A percentile compares a stretch with the other conserved stretches of the same genome.
phyloP scores from a whole-genome alignment of 1,140 invertebrate genomes.

The Drosophila lacteicornis region DNA sequence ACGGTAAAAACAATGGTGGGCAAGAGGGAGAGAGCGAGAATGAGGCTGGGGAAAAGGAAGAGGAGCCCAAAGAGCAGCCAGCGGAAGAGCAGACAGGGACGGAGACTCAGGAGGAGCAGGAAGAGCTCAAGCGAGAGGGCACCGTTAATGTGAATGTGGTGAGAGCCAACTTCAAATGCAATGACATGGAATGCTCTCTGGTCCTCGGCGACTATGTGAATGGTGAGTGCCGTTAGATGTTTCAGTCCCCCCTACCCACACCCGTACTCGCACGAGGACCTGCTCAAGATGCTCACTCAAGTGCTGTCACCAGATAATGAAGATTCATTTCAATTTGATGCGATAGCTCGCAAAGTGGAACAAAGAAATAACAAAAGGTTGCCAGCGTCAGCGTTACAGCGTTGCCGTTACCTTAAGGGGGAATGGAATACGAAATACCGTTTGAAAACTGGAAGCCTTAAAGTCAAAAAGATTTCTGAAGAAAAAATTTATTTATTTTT shows the following conservation, averaged over 20 bases:
- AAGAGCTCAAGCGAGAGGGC: constrained; percentile 25
- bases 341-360: constrained; percentile 25
- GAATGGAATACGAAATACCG: neutral
- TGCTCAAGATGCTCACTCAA: constrained; percentile 32
- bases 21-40: constrained; percentile 8
- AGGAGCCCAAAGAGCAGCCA: neutral
- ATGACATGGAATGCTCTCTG: constrained; percentile 67
- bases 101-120: constrained; percentile 1
- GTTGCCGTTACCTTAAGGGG: neutral
- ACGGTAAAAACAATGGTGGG: neutral
- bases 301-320: constrained; percentile 34
- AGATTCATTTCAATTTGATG: constrained; percentile 49
- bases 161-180: constrained; percentile 64
- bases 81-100: neutral
- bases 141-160: constrained; percentile 55
- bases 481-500: no score
- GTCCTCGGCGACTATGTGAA: constrained; percentile 64
- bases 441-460: neutral
- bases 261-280: neutral
- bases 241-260: neutral
- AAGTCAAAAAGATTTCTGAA: no score
- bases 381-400: neutral
- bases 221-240: constrained; percentile 45
- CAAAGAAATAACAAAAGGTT: constrained; percentile 25
- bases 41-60: constrained; percentile 1